These are phyloP conservation scores for Lacanobia oleracea DNA, from an alignment of 2,888 invertebrate species.

Conservation along the genomic window DNA sequence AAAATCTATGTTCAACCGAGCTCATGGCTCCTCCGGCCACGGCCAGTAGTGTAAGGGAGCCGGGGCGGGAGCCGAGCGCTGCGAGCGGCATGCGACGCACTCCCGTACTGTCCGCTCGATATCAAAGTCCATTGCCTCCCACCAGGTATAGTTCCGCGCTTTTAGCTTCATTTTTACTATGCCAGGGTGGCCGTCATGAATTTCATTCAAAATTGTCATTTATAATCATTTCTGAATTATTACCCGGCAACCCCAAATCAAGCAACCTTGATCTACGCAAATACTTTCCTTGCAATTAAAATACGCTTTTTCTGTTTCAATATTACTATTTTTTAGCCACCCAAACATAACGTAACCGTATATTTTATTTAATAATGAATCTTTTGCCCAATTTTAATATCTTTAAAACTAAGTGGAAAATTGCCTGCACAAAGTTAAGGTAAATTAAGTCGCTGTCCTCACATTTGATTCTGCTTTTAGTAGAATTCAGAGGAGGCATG, in stretches of 20 bases:
- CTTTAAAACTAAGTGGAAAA: slow-evolving; percentile 23
- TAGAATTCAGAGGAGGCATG: slow-evolving; percentile 15
- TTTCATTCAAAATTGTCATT: too few relatives aligned
- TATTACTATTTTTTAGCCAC: neutral
- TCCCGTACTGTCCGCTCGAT: neutral
- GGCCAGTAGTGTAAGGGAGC: slow-evolving; percentile 9
- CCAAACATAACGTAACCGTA: slow-evolving; percentile 24
- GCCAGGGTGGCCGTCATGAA: too few relatives aligned
- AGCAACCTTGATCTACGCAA: neutral
- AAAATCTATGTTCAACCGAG: slow-evolving; percentile 8
- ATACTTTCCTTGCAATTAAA: slow-evolving; percentile 13
- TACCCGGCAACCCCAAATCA: too few relatives aligned
- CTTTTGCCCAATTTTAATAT: slow-evolving; percentile 17
- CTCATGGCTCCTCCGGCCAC: slow-evolving; percentile 9
- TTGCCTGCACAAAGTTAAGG: slow-evolving; percentile 25
- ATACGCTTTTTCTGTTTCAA: slow-evolving; percentile 20
- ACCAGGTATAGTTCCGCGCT: too few relatives aligned
- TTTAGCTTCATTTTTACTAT: too few relatives aligned
- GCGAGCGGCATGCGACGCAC: neutral
- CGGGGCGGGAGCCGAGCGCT: slow-evolving; percentile 6
- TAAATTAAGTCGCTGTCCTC: slow-evolving; percentile 3
- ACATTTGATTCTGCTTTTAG: neutral
- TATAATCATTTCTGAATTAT: too few relatives aligned
- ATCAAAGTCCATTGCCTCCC: too few relatives aligned
- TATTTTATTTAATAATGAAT: slow-evolving; percentile 22